These are phyloP conservation scores for Myocastor coypus DNA, from an alignment of 2,113 vertebrate species.

Conservation along the genomic window DNA sequence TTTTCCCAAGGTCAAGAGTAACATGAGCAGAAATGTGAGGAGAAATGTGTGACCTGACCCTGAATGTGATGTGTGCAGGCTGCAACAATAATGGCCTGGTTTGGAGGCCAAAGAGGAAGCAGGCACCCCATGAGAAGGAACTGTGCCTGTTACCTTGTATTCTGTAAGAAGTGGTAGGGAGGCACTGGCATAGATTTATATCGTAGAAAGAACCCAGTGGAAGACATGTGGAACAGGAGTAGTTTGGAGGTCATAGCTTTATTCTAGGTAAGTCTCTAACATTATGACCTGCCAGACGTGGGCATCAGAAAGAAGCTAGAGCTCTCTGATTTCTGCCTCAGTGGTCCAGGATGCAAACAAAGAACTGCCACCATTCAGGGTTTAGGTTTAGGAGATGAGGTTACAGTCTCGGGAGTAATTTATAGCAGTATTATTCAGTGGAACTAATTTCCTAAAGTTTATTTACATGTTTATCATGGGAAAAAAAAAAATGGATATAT, in stretches of 20 bases:
- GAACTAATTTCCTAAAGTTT: not conserved
- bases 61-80: not conserved
- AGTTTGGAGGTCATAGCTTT: not conserved
- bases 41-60: not conserved
- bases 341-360: not conserved
- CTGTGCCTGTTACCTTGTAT: not conserved
- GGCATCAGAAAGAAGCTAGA: not conserved
- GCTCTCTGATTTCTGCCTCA: not conserved
- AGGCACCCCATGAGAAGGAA: not conserved
- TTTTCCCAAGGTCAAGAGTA: not conserved
- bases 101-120: not conserved
- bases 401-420: not conserved
- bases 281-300: not conserved
- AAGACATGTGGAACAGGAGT: not conserved
- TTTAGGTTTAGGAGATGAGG: not conserved
- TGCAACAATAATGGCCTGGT: not conserved
- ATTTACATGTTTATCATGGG: not conserved
- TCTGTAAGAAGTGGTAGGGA: constrained; percentile 4
- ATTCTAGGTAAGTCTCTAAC: not conserved
- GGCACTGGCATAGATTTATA: not conserved
- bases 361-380: accelerated
- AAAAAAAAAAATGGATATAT: not conserved
- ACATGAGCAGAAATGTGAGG: not conserved
- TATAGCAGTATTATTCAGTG: not conserved
- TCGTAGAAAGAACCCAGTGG: not conserved